These are phyloP conservation scores for Bombus waltoni DNA, from an alignment of 1,140 invertebrate species.

Conservation along the genomic window DNA sequence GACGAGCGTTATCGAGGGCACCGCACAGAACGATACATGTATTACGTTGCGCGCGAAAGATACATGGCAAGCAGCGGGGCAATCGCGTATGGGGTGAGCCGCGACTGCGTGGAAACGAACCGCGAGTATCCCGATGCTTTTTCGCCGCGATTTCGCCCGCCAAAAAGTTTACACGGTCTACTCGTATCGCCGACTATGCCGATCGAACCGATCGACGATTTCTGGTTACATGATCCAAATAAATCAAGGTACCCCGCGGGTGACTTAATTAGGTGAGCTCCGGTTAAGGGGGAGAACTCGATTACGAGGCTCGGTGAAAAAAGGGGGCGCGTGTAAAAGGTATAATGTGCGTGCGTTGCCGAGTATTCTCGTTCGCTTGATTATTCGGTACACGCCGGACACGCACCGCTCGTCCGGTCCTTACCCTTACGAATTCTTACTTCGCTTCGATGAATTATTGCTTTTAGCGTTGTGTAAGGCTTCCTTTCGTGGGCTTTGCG, in stretches of 20 bases:
- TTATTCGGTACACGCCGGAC: slow-evolving; percentile 55
- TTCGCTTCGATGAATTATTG: slow-evolving; percentile 59
- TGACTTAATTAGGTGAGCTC: slow-evolving; percentile 63
- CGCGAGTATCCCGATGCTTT: background rate
- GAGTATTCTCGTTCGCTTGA: slow-evolving; percentile 51
- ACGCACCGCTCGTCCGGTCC: slow-evolving; percentile 22
- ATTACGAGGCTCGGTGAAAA: slow-evolving; percentile 55
- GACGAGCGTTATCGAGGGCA: slow-evolving; percentile 50
- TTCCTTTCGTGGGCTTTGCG: slow-evolving; percentile 12
- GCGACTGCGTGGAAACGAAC: background rate
- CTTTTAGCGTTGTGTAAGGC: slow-evolving; percentile 24
- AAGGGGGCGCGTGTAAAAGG: slow-evolving; percentile 36
- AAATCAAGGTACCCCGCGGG: slow-evolving; percentile 61
- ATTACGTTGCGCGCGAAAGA: slow-evolving; percentile 56
- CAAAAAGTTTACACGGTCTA: slow-evolving; percentile 49
- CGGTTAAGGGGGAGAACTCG: slow-evolving; percentile 56
- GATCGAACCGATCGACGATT: background rate
- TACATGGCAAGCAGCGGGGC: slow-evolving; percentile 29
- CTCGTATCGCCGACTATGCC: slow-evolving; percentile 1
- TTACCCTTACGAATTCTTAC: slow-evolving; percentile 43
- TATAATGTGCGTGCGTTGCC: slow-evolving; percentile 60
- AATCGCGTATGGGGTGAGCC: slow-evolving; percentile 5
- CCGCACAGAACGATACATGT: slow-evolving; percentile 70
- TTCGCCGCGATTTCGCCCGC: slow-evolving; percentile 8
- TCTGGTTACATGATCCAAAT: slow-evolving; percentile 50